Percentiles rank a stretch among this genome's conserved stretches.
Evolutionary conservation across 2,113 vertebrate genomes (phyloP).

Genomic region (Macquaria australasica): DNA sequence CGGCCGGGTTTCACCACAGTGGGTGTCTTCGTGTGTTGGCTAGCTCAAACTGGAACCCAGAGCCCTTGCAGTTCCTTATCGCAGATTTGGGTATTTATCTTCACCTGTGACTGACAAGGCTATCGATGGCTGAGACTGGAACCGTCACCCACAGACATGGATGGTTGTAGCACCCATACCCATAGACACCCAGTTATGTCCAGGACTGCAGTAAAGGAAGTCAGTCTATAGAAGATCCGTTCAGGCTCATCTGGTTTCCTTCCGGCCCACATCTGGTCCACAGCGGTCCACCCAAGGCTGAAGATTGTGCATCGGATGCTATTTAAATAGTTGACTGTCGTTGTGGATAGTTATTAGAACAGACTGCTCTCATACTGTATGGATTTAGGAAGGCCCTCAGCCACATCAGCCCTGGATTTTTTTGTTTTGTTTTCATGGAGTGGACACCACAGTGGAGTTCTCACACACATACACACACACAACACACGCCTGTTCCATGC

Average conservation of each 20-base stretch:
- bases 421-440: background rate
- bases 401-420: slow-evolving; percentile 16
- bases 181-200: background rate
- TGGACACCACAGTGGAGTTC: background rate
- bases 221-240: background rate
- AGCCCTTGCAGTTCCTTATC: background rate
- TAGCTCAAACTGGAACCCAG: slow-evolving; percentile 29
- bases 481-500: slow-evolving; percentile 15
- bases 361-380: slow-evolving; percentile 46
- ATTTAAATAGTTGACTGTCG: slow-evolving; percentile 40
- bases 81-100: background rate
- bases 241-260: slow-evolving; percentile 5
- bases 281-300: slow-evolving; percentile 23
- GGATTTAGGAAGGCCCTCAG: slow-evolving; percentile 38
- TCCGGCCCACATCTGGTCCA: slow-evolving; percentile 20
- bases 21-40: background rate
- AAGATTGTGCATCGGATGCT: slow-evolving; percentile 46
- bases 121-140: slow-evolving; percentile 15
- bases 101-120: slow-evolving; percentile 1
- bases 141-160: slow-evolving; percentile 17
- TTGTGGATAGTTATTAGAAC: slow-evolving; percentile 40
- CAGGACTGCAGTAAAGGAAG: slow-evolving; percentile 1
- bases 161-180: slow-evolving; percentile 31
- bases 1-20: slow-evolving; percentile 3
- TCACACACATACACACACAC: slow-evolving; percentile 9